Evolutionary conservation across 2,888 invertebrate genomes (phyloP).

Genomic region (Lasioglossum zephyrum): DNA sequence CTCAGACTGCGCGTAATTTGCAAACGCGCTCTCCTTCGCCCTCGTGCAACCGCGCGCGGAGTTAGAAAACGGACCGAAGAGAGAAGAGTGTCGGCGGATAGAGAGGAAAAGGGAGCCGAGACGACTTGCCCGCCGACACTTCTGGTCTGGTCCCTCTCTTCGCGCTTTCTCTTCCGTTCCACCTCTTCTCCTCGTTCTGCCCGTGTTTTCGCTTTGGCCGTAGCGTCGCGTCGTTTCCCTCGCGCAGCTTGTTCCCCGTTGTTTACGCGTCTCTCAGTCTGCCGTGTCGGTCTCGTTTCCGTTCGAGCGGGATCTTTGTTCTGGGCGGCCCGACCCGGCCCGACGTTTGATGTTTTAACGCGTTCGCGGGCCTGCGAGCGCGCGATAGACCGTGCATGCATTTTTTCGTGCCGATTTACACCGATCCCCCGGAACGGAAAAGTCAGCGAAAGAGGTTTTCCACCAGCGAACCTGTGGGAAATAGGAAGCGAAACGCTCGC

Average conservation of each 20-base stretch:
- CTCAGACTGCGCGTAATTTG: slow-evolving; percentile 75
- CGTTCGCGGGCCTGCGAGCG: slow-evolving; percentile 53
- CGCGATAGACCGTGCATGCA: slow-evolving; percentile 60
- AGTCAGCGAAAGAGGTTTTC: slow-evolving; percentile 19
- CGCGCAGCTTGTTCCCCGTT: slow-evolving; percentile 42
- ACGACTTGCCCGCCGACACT: slow-evolving; percentile 50
- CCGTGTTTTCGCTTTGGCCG: slow-evolving; percentile 10
- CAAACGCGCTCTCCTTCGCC: slow-evolving; percentile 69
- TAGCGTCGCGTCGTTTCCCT: neutral
- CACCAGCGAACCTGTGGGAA: neutral
- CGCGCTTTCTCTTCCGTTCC: neutral
- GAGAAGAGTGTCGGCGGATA: neutral
- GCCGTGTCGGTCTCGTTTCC: slow-evolving; percentile 10
- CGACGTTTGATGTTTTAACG: slow-evolving; percentile 69
- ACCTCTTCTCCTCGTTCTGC: neutral
- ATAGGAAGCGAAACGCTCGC: slow-evolving; percentile 14
- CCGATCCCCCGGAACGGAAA: slow-evolving; percentile 18
- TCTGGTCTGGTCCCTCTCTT: slow-evolving; percentile 21
- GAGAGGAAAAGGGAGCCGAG: slow-evolving; percentile 26
- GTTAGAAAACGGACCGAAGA: slow-evolving; percentile 42
- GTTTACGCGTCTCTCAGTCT: slow-evolving; percentile 56
- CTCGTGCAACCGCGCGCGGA: slow-evolving; percentile 20
- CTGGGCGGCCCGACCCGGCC: neutral
- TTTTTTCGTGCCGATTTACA: slow-evolving; percentile 44
- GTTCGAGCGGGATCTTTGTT: slow-evolving; percentile 38